A percentile compares a stretch with the other conserved stretches of the same genome.
These are phyloP conservation scores for Gadus chalcogrammus DNA, from an alignment of 2,113 vertebrate genomes.

Conservation along the genomic window DNA sequence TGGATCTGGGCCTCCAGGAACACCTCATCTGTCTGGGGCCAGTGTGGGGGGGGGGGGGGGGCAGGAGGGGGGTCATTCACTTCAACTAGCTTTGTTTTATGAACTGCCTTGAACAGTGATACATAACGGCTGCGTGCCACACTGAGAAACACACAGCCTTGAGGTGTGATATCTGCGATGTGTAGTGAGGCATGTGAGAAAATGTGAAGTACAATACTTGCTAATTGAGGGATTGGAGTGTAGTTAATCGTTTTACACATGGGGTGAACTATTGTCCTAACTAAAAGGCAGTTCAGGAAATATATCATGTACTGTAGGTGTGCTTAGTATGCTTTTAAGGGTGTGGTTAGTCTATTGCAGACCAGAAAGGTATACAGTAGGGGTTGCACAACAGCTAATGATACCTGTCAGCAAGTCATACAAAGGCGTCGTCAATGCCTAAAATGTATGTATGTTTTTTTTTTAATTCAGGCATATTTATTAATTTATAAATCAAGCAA, in stretches of 20 bases:
- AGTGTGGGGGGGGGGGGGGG: background rate
- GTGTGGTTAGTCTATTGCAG: constrained; percentile 52
- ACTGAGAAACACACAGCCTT: constrained; percentile 44
- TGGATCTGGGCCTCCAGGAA: constrained; percentile 99
- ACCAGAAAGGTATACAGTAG: constrained; percentile 34
- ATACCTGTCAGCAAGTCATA: constrained; percentile 19
- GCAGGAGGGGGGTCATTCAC: constrained; percentile 7
- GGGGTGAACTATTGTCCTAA: background rate
- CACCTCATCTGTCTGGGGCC: constrained; percentile 91
- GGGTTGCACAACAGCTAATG: constrained; percentile 36
- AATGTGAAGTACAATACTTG: background rate
- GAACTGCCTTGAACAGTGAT: constrained; percentile 44
- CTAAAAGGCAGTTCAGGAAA: background rate
- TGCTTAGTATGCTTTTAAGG: constrained; percentile 57
- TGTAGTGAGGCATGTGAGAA: background rate
- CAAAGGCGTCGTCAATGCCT: no score
- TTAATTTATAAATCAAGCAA: no score
- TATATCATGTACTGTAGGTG: background rate
- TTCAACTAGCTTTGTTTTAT: background rate
- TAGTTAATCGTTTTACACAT: background rate
- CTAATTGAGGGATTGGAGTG: background rate
- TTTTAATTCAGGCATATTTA: no score
- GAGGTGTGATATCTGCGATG: background rate
- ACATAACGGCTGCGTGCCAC: background rate
- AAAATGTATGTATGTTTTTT: no score